Base-by-base conservation (phyloP, 2,888 invertebrate genomes). In the Drosophila recens region DNA sequence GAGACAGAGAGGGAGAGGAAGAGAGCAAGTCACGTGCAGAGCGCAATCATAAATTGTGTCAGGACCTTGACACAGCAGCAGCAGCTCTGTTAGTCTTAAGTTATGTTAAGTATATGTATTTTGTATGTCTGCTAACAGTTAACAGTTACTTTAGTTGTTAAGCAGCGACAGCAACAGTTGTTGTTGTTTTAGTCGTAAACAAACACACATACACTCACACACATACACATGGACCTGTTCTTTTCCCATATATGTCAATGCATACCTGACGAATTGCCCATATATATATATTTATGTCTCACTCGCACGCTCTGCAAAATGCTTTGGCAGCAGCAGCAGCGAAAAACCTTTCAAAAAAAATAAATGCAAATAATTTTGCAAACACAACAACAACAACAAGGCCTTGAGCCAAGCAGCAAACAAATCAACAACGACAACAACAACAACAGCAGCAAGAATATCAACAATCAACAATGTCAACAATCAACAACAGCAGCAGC, bases 61-160 rank as follows among this genome's bases (percentile, higher is more conserved):
- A 73, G 69, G 80, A 86, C 83, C 83, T 83, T 88, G 83, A 88
- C 83, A 83, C 52, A 67, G 66, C 38, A 46, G 36, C 11, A 15
- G 20, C 59, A 51, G 38, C 59, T 30, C 54, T 68, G 73, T 77
- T 80, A 80, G 20, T 27, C 0, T 38, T 79, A 79, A 76, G 82
- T 70, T 79, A 79, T 72, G 70, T 78, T 82, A 27, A 27, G 43
- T 71, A 45, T 67, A 69, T 42, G 36, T 49, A 33, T 66, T 45
- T 23, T 59, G 56, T 20, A 63, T 42, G 56, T 62, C 49, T 49
- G 49, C 33, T 51, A 63, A 59, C 46, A 53, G 42, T n/a, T 52
- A 59, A 59, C 40, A 42, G 46, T 51, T 52, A 61, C n/a, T 33
- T 62, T 70, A 67, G 70, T 67, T 70, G 46, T 79, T 80, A 77